Evolutionary conservation across 2,888 invertebrate species (phyloP).

Genomic region (Andricus curvator): DNA sequence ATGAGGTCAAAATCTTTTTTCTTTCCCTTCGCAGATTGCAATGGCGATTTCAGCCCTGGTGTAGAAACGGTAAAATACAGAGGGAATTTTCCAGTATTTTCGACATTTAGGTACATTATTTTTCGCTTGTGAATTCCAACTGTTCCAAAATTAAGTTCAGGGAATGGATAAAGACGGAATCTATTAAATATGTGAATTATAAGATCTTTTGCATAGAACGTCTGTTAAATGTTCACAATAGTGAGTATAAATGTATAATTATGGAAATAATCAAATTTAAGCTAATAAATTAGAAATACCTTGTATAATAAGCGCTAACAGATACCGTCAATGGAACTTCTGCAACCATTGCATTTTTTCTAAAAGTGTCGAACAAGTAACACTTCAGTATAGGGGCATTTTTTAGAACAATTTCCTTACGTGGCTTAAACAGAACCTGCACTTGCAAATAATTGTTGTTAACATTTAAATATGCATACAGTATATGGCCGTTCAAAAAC

Average conservation of each 20-base stretch:
- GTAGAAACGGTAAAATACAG: conserved; percentile 76
- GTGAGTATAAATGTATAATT: background rate
- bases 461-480: background rate
- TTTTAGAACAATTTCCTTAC: conserved; percentile 60
- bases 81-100: conserved; percentile 82
- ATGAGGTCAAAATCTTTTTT: background rate
- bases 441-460: background rate
- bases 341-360: conserved; percentile 59
- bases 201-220: too few relatives aligned
- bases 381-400: conserved; percentile 64
- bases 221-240: too few relatives aligned
- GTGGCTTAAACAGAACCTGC: conserved; percentile 62
- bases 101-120: conserved; percentile 80
- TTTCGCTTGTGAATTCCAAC: conserved; percentile 80
- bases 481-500: too few relatives aligned
- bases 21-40: background rate
- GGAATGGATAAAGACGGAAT: conserved; percentile 81
- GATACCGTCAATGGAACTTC: conserved; percentile 68
- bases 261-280: background rate
- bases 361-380: conserved; percentile 62
- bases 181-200: conserved; percentile 69
- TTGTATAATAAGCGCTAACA: conserved; percentile 59
- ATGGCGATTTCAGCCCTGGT: background rate
- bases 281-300: conserved; percentile 42
- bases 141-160: conserved; percentile 82